Evolutionary conservation across 2,113 vertebrate genomes (phyloP).

Genomic region (Chloroceryle aenea): DNA sequence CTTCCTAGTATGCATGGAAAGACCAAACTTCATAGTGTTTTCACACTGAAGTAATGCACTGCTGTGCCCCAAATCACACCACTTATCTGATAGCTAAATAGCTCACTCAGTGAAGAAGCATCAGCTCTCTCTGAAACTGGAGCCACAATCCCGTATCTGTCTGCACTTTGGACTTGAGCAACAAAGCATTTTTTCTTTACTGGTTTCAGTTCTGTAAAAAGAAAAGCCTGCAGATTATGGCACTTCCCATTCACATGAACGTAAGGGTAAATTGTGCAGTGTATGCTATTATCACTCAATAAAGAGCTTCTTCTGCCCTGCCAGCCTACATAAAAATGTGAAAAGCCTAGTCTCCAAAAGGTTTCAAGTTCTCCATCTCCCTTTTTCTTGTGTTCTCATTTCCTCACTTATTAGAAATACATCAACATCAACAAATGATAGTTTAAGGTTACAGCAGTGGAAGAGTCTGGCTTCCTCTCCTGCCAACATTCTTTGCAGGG

Average conservation of each 20-base stretch:
- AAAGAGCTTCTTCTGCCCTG: background rate
- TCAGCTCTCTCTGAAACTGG: background rate
- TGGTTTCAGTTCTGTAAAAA: constrained; percentile 50
- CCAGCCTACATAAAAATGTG: constrained; percentile 21
- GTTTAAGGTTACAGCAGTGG: constrained; percentile 63
- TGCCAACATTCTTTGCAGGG: constrained; percentile 67
- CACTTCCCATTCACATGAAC: background rate
- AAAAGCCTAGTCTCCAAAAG: constrained; percentile 46
- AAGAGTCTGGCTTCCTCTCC: constrained; percentile 49
- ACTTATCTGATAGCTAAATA: background rate
- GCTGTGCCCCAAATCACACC: background rate
- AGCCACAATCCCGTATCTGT: background rate
- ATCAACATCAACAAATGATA: constrained; percentile 60
- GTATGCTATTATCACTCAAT: background rate
- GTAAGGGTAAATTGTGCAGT: background rate
- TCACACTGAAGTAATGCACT: background rate
- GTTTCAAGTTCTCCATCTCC: background rate
- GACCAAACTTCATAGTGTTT: background rate
- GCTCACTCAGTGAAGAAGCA: background rate
- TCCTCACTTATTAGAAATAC: constrained; percentile 42
- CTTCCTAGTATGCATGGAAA: background rate
- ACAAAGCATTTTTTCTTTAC: constrained; percentile 38
- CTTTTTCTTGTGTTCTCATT: background rate
- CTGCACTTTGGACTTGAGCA: background rate
- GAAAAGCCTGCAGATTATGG: constrained; percentile 35